These are phyloP conservation scores for Emydocephalus ijimae DNA, from an alignment of 2,113 vertebrate genomes.

Conservation along the genomic window DNA sequence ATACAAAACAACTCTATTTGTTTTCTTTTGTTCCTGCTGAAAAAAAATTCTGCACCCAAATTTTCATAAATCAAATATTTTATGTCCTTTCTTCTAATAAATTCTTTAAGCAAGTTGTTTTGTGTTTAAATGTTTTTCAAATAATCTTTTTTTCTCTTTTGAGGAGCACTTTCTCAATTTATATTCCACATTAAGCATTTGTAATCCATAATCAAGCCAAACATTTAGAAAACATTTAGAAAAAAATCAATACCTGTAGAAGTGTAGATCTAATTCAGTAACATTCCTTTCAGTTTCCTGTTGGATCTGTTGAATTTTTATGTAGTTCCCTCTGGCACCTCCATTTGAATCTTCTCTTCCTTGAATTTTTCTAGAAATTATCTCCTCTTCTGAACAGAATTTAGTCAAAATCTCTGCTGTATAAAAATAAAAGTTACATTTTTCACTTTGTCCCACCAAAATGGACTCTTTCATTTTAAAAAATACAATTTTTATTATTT, in stretches of 20 bases:
- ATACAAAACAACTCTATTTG: not conserved
- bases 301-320: not conserved
- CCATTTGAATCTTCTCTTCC: not conserved
- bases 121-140: not conserved
- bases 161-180: not conserved
- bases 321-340: not conserved
- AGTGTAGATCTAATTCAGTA: not conserved
- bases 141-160: not conserved
- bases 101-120: not conserved
- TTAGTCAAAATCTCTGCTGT: not conserved
- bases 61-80: not conserved
- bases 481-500: not conserved
- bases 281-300: not conserved
- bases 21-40: not conserved
- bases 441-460: not conserved
- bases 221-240: not conserved
- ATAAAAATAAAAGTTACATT: not conserved
- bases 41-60: not conserved
- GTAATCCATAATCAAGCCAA: not conserved
- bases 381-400: not conserved
- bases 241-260: not conserved
- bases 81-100: not conserved
- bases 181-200: not conserved
- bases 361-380: not conserved
- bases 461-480: not conserved